Conservation (phyloP, 2,888 invertebrate species). For the Melangyna quadrimaculata region DNA sequence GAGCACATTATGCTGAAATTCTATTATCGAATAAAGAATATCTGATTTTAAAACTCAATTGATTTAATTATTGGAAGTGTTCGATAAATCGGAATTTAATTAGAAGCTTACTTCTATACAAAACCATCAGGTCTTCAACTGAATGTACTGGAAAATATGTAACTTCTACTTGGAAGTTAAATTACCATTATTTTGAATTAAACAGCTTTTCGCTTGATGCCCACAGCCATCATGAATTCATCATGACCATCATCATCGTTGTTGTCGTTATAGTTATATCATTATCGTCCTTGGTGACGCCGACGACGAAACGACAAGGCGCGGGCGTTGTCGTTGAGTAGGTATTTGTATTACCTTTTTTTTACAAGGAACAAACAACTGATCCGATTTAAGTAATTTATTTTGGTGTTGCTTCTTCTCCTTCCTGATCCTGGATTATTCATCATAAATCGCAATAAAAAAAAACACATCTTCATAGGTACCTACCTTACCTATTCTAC, state of each 20-base stretch:
- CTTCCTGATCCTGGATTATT: constrained; percentile 32
- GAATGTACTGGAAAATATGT: not conserved
- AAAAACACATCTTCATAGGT: not conserved
- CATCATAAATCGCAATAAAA: constrained; percentile 18
- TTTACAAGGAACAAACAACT: not conserved
- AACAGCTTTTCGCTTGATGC: constrained; percentile 23
- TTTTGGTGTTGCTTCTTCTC: constrained; percentile 2
- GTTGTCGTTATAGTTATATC: not conserved
- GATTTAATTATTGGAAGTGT: not conserved
- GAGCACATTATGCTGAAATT: not conserved
- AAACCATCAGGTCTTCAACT: too few species aligned
- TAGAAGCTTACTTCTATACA: constrained; percentile 2
- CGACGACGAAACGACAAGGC: too few species aligned
- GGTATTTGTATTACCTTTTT: not conserved
- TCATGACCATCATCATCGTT: not conserved
- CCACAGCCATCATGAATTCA: not conserved
- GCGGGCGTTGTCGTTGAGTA: not conserved
- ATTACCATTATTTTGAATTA: constrained; percentile 61
- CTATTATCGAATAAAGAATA: not conserved
- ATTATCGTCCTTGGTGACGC: not conserved
- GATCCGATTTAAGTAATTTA: constrained; percentile 52
- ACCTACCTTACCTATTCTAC: not conserved
- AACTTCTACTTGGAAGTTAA: constrained; percentile 4
- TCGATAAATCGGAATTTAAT: constrained; percentile 9
- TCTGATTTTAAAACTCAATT: not conserved